These are phyloP conservation scores for rabbit (Oryctolagus cuniculus) DNA, from an alignment of 2,113 vertebrate species.

Conservation along the genomic window DNA sequence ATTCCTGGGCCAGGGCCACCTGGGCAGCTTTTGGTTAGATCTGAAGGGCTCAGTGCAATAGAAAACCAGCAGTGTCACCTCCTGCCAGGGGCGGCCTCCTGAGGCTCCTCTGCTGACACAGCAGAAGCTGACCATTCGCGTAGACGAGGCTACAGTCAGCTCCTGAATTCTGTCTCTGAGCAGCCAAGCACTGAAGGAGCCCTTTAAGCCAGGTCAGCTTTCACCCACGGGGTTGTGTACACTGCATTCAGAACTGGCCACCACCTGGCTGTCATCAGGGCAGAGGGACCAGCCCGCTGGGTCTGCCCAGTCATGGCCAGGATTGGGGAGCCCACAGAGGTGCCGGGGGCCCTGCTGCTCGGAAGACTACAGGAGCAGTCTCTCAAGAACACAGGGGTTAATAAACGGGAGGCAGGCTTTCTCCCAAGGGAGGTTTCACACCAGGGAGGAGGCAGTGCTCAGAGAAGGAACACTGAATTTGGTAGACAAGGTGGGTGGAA, in stretches of 20 bases:
- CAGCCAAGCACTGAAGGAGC: background rate
- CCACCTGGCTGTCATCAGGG: background rate
- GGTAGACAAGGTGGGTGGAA: background rate
- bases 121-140: background rate
- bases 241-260: background rate
- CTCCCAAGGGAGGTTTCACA: background rate
- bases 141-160: fast-evolving
- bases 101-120: background rate
- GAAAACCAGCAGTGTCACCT: too few relatives aligned
- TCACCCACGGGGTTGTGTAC: too few relatives aligned
- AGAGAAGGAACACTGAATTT: background rate
- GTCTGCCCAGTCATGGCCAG: background rate
- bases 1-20: background rate
- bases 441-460: background rate
- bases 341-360: background rate
- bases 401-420: background rate
- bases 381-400: background rate
- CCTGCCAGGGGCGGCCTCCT: too few relatives aligned
- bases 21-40: too few relatives aligned
- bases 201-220: background rate
- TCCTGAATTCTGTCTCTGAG: background rate
- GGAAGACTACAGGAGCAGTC: background rate
- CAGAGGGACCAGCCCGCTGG: background rate
- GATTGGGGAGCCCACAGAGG: background rate
- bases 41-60: too few relatives aligned